Conservation (phyloP, 1,140 invertebrate genomes). For the Heliconius hewitsoni region DNA sequence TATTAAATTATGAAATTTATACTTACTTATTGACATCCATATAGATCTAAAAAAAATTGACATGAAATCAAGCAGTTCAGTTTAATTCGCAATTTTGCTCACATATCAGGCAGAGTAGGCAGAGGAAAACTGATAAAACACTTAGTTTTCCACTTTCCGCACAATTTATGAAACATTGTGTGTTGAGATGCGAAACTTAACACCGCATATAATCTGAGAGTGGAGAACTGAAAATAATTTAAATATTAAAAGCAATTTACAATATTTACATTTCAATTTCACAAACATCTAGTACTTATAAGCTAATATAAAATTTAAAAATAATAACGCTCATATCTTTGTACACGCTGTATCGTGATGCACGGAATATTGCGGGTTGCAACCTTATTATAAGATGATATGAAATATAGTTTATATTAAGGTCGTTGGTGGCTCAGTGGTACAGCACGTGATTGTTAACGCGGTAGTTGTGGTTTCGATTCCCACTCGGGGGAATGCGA, state of each 20-base stretch:
- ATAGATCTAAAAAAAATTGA: no score
- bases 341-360: conserved; percentile 5
- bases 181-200: no score
- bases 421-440: no score
- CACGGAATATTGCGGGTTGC: background rate
- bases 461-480: background rate
- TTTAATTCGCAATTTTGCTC: no score
- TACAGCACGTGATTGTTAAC: no score
- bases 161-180: no score
- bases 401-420: background rate
- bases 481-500: background rate
- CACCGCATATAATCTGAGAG: no score
- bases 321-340: background rate
- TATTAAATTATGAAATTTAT: no score
- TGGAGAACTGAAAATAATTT: background rate
- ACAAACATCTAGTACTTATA: background rate
- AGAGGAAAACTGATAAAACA: background rate
- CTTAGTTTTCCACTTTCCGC: background rate
- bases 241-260: background rate
- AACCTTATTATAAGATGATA: background rate
- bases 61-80: no score
- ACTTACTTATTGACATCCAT: no score
- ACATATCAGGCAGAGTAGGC: no score
- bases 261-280: background rate
- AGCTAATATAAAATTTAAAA: conserved; percentile 4